Evolutionary conservation across 2,797 vertebrate genomes (phyloP), one percentile per base, ranked within the genome.

Genomic region (Muraenolepis orangiensis): DNA sequence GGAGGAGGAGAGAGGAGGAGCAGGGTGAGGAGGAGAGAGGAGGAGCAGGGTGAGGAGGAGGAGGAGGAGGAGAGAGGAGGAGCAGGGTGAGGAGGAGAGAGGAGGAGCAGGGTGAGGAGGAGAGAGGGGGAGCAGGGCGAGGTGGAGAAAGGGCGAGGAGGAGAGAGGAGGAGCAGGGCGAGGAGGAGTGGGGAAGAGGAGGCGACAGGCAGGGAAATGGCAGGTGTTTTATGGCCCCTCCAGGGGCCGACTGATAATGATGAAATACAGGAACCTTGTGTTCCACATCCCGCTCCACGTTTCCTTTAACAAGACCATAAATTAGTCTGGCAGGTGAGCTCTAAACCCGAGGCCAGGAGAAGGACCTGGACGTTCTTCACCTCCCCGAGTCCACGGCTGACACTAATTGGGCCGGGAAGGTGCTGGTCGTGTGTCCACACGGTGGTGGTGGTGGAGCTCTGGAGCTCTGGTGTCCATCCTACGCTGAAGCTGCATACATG

Each of bases 241-340:
- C 84, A 87, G 93, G 90, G 86, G 90, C 84, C 78, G 85, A 79
- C 84, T 85, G 91, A 89, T 92, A 88, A 92, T 93, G 72, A 83
- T 93, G 92, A 94, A 93, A 92, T 93, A 92, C 83, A 89, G 90
- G 89, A 89, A 90, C 82, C 81, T 86, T 88, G 91, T 91, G 87
- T 82, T 87, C 88, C 81, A 76, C 85, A 87, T 82, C 75, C 84
- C 75, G 85, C 85, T 85, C 87, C 88, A 76, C 81, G 87, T 88
- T 90, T 87, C 85, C 85, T 87, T 81, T 85, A 88, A 90, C 88
- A 78, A 84, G 83, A 74, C 86, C 83, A 74, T 93, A 92, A 92
- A 94, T 94, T 88, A 90, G 72, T 86, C 84, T 90, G 88, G 83
- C 91, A 89, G 86, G 78, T 87, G 80, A 85, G 82, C 76, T 87